Base-by-base conservation (phyloP, 1,140 invertebrate genomes). In the Scaptodrosophila lebanonensis region DNA sequence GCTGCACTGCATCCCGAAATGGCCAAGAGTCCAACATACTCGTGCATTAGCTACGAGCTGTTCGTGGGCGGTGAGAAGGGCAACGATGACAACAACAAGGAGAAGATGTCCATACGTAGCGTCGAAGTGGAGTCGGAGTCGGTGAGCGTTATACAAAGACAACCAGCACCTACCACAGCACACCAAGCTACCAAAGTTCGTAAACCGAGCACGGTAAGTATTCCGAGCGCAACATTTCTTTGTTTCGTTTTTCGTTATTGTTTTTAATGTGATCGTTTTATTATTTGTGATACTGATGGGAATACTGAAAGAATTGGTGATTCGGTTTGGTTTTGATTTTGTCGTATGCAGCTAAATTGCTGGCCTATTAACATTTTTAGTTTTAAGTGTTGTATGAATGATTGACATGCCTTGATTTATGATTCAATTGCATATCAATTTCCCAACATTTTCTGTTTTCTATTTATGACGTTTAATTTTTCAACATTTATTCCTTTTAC, bases 171-270 rank as follows among this genome's bases (percentile, higher is more conserved):
- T 88, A 84, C 88, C 87, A 87, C 89, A 89, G 84, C 89, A 89
- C 79, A 71, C 85, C 73, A 79, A 79, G 69, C 88, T 85, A 91
- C 88, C 79, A 93, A 92, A 89, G 91, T 92, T 76, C 91, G 95
- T 88, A 97, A 96, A 93, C 95, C 96, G 89, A 95, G 93, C 90
- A 92, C 93, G 90, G 93, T 94, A 92, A 94, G 93, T 94, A 90
- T 88, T 86, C 68, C 77, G 76, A 83, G 70, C 76, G 70, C 66
- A 83, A 56, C 69, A 82, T 79, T 63, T 51, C 51, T 40, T 61
- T 69, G 25, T 54, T 47, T 48, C 15, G 8, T 43, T 54, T 60
- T 27, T 9, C 5, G 52, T 49, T 27, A 39, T 49, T 22, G 27
- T 53, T 61, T 51, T 30, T 5, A 11, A 18, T 56, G 40, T 47